Conservation (phyloP, 2,113 vertebrate species). For the Glareola pratincola region DNA sequence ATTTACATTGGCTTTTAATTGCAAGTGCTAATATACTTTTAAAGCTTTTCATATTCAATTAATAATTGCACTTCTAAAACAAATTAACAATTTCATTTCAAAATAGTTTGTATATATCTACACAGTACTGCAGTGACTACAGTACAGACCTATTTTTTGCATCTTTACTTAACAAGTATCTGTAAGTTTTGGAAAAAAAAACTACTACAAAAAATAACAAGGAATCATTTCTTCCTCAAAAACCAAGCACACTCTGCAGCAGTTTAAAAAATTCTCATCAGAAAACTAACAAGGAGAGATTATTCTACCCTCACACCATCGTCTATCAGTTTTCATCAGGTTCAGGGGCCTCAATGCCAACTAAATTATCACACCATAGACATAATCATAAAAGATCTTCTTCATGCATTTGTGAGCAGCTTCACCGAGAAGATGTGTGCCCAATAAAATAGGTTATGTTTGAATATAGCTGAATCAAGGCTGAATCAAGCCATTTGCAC, state of each 20-base stretch:
- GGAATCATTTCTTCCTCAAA: neutral
- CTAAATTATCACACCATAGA: neutral
- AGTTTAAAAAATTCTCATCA: neutral
- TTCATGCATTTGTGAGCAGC: neutral
- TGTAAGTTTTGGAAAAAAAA: neutral
- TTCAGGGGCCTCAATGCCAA: neutral
- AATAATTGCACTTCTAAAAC: neutral
- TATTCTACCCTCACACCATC: neutral
- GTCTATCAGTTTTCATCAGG: neutral
- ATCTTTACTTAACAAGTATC: neutral
- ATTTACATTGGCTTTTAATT: neutral
- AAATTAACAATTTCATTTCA: neutral
- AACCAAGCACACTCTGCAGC: neutral
- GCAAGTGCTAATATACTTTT: neutral
- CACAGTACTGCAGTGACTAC: neutral
- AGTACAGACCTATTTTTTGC: neutral
- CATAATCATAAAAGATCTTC: neutral
- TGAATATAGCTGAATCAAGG: neutral
- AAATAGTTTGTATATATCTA: neutral
- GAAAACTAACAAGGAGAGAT: neutral
- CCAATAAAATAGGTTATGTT: neutral
- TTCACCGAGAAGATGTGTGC: neutral
- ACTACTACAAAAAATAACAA: neutral
- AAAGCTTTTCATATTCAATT: neutral
- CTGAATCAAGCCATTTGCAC: neutral